Evolutionary conservation across 2,113 vertebrate species (phyloP).

Genomic region (Tachuris rubrigastra): DNA sequence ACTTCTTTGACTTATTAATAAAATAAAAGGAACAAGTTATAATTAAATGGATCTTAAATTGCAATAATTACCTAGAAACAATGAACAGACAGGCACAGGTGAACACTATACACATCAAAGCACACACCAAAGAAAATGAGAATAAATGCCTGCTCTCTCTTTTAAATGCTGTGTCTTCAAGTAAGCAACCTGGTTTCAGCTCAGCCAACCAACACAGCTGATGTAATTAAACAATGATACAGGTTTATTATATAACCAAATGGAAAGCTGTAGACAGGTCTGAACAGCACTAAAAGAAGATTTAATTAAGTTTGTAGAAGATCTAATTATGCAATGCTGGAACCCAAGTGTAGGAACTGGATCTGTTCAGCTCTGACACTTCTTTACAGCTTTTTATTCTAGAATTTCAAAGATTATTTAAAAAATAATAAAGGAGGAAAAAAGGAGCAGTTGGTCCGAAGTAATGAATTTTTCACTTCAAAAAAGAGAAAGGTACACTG

Average conservation of each 20-base stretch:
- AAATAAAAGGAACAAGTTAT: conserved; percentile 28
- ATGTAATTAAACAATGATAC: conserved; percentile 56
- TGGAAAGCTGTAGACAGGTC: conserved; percentile 24
- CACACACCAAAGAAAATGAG: neutral
- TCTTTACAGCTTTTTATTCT: conserved; percentile 23
- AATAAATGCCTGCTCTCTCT: neutral
- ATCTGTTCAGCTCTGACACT: conserved; percentile 21
- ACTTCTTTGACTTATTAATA: conserved; percentile 18
- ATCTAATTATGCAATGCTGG: conserved; percentile 47
- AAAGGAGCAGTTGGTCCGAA: neutral
- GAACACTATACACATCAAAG: neutral
- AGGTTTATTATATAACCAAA: conserved; percentile 53
- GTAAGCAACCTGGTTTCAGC: conserved; percentile 9
- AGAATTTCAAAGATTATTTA: neutral
- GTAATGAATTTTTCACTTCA: conserved; percentile 8
- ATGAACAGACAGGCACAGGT: conserved; percentile 14
- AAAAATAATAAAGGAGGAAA: neutral
- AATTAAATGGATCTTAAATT: conserved; percentile 51
- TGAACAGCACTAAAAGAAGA: conserved; percentile 30
- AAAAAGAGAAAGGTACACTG: neutral
- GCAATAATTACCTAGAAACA: conserved; percentile 43
- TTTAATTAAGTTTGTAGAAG: conserved; percentile 55
- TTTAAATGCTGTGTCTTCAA: neutral
- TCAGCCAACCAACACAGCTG: neutral
- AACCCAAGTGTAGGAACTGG: neutral